Evolutionary conservation across 2,797 vertebrate genomes (phyloP), one percentile per base, ranked within the genome.

Genomic region (Taeniopygia guttata): DNA sequence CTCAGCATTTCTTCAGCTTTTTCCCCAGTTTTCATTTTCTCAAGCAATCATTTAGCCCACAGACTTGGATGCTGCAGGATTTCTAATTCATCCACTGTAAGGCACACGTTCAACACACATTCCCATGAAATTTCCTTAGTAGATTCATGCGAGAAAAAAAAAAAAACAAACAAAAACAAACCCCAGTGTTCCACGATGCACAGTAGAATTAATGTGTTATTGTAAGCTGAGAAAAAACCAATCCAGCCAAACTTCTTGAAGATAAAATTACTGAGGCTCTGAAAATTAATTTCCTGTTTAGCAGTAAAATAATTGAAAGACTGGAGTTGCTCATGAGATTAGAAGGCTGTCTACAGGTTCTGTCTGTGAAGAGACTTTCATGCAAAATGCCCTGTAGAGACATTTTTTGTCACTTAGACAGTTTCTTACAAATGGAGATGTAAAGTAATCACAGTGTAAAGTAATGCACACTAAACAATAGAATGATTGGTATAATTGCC

Each of bases 281-380:
- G 77, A 69, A 94, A 94, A 91, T 91, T 93, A 87, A 95, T 95
- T 93, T 93, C 76, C 74, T 66, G 69, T 79, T 90, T 81, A 86
- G 36, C 42, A 84, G 36, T 84, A 70, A 87, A 90, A 86, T 94
- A 88, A 91, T n/a, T 76, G 69, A 87, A 93, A 83, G 76, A 73
- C 45, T 19, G 20, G 62, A 83, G 78, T 45, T 77, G 55, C 64
- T 83, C 13, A 29, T 89, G 89, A 94, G 70, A 94, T 93, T 77
- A 85, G 52, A 90, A 91, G 21, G 15, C 62, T 89, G 55, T 51
- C 73, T 78, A 51, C 17, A 56, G 68, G 49, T 84, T 92, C 49
- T 72, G 14, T 69, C 60, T 83, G 23, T 83, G 79, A 84, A 75
- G 21, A 45, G 68, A 55, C 21, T 80, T 89, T 34, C 27, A 56